A percentile compares a stretch with the other conserved stretches of the same genome.
phyloP scores from a whole-genome alignment of 2,113 vertebrate genomes.

The Chelonoidis abingdonii region DNA sequence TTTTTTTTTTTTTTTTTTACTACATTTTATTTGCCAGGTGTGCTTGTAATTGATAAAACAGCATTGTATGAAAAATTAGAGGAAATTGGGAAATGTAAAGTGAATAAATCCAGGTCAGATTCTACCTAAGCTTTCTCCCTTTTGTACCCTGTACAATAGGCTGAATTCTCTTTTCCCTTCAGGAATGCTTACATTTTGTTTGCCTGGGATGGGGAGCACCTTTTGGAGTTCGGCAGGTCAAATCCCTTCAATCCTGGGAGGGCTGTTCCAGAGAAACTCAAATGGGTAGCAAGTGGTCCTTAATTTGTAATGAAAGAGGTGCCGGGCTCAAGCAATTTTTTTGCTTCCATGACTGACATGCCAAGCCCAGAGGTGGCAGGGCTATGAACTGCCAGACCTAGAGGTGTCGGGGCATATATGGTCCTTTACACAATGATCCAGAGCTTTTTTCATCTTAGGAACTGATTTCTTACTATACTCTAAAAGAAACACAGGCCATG shows the following conservation, averaged over 20 bases:
- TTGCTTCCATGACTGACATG: too few species aligned
- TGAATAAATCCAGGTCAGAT: background rate
- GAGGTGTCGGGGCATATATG: background rate
- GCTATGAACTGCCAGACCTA: too few species aligned
- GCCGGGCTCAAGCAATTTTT: too few species aligned
- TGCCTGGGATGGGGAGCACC: background rate
- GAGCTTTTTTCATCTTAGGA: background rate
- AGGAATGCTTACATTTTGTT: background rate
- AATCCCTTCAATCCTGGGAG: background rate
- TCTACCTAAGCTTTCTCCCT: background rate
- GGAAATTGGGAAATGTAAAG: conserved; percentile 15
- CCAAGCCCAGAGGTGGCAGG: too few species aligned
- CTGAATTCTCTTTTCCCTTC: background rate
- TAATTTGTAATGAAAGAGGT: too few species aligned
- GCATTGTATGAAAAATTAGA: background rate
- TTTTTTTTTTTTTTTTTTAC: background rate
- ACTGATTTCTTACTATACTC: background rate
- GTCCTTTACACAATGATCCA: background rate
- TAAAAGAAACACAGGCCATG: background rate
- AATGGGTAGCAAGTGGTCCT: background rate
- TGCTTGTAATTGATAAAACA: conserved; percentile 46
- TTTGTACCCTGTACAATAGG: background rate
- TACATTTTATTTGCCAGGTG: background rate
- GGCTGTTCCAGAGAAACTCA: background rate
- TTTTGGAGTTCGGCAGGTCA: background rate